A percentile compares a stretch with the other conserved stretches of the same genome.
phyloP scores from a whole-genome alignment of 2,888 invertebrate species.

The Dioctria linearis region DNA sequence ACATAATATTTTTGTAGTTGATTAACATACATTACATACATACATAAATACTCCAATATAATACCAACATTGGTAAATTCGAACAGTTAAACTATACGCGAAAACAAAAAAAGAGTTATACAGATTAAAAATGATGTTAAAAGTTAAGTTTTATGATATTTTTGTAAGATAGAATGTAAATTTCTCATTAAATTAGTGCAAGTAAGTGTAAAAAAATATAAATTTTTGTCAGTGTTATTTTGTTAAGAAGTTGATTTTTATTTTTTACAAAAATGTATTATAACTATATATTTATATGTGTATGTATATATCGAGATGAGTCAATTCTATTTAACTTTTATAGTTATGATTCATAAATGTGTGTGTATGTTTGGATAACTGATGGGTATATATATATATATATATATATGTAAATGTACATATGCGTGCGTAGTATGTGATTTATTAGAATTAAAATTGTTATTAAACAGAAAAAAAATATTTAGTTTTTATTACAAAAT shows the following conservation, averaged over 20 bases:
- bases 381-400: constrained; percentile 10
- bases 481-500: too few relatives aligned
- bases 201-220: background rate
- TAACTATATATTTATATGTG: too few relatives aligned
- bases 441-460: constrained; percentile 39
- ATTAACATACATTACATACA: constrained; percentile 35
- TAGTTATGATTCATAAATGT: constrained; percentile 19
- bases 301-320: background rate
- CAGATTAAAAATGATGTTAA: too few relatives aligned
- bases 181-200: background rate
- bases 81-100: too few relatives aligned
- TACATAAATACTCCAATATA: background rate
- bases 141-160: background rate
- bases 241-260: constrained; percentile 17
- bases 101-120: too few relatives aligned
- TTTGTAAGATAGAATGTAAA: constrained; percentile 1
- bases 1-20: constrained; percentile 34
- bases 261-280: too few relatives aligned
- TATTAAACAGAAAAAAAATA: background rate
- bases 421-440: constrained; percentile 6
- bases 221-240: background rate
- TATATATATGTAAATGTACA: constrained; percentile 5
- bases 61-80: too few relatives aligned
- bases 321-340: constrained; percentile 20
- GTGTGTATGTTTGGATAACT: background rate